Base-by-base conservation (phyloP, 2,797 vertebrate genomes). In the Thamnophis elegans region DNA sequence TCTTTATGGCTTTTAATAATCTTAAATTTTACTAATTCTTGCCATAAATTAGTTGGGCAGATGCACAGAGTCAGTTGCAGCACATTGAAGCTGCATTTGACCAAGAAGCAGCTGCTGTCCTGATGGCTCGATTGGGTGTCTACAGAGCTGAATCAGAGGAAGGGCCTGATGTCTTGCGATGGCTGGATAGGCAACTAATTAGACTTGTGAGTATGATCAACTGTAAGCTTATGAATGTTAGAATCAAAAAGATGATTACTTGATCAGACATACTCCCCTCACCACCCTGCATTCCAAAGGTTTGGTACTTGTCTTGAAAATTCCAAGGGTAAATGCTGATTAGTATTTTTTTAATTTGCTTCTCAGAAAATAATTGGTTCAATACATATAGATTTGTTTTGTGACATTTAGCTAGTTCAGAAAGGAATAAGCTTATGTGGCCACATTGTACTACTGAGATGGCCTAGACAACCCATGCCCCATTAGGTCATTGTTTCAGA, bases 171-270 rank as follows among this genome's bases (percentile, higher is more conserved):
- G 99, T 99, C 4, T 97, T 99, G 85, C 98, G 99, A 16, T 99
- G 99, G 99, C 98, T 99, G 13, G 99, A 99, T 97, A 98, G 99
- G 47, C 99, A 99, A 95, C 98, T 99, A 42, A 99, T 99, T 96
- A 98, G 99, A 94, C 98, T 99, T 97, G 99, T 99, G 97, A 98
- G 98, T 95, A 88, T 18, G 85, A 42, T 11, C 10, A 20, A 1
- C 51, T 54, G 20, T 51, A 88, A 78, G 20, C 55, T 26, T 51
- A 25, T 32, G 8, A 62, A 36, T 89, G 25, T 42, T 85, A 85
- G 13, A 5, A 53, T 32, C 42, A 18, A 5, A 32, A 10, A 14
- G 56, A 28, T 14, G 22, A 12, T 8, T 62, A 7, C 56, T 25
- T 42, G 26, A 36, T n/a, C 18, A 8, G 73, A 22, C 4, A 42